Evolutionary conservation across 2,113 vertebrate species (phyloP), one percentile per base, ranked within the genome.

Genomic region (Coturnix japonica): DNA sequence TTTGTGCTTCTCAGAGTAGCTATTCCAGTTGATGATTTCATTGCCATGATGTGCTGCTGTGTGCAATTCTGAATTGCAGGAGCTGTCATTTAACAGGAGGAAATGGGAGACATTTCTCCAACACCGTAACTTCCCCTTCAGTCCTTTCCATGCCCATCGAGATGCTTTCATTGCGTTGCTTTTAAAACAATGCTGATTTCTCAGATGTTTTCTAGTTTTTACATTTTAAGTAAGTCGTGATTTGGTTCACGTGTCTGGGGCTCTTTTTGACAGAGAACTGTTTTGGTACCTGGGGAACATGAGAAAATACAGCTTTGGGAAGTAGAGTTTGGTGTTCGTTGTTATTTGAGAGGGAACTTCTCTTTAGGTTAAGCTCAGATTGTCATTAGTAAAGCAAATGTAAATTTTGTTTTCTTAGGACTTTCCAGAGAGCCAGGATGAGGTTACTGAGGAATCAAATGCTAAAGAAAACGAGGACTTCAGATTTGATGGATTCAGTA

Each of bases 351-450:
- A 13, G 28, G 23, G 25, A 72, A 46, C 19, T 35, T 87, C n/a
- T 81, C 47, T 89, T 56, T 20, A 28, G 20, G 11, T 30, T 81
- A 28, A 84, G 67, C 74, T 81, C 28, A 31, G 14, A 28, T 11
- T 64, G 53, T 35, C 54, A 56, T 72, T 31, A 0, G 1, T 49
- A 57, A 73, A 87, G 56, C 41, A 75, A 73, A 69, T n/a, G 41
- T 49, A 64, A 89, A 43, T 91, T 43, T 31, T 84, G 18, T 1
- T 67, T 95, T 88, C 56, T 74, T 75, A 97, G 98, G 87, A 72
- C 13, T 53, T 53, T 72, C 84, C 22, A 2, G 67, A 73, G 65
- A 74, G 21, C 69, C 76, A 78, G 43, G 64, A 49, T n/a, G 77
- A 41, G 18, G 7, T 31, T 82, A 47, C 57, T n/a, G 96, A 96